Conservation (phyloP, 1,140 invertebrate genomes). For the Drosophila tristis region DNA sequence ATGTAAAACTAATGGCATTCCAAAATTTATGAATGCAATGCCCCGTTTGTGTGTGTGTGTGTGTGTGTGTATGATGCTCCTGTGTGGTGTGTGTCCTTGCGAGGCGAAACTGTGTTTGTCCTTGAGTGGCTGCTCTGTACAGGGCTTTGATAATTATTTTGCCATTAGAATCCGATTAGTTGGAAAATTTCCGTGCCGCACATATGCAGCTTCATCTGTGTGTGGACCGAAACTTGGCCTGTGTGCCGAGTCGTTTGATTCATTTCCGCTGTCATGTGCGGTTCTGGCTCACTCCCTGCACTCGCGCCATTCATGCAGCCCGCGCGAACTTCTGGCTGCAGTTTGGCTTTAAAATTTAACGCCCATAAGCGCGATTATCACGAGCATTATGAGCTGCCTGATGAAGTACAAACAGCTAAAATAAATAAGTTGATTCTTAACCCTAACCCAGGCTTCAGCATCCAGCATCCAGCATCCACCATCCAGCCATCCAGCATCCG, state of each 20-base stretch:
- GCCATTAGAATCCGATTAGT: conserved; percentile 84
- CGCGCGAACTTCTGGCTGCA: conserved; percentile 35
- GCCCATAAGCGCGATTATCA: conserved; percentile 55
- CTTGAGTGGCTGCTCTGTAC: conserved; percentile 59
- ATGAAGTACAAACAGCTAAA: conserved; percentile 74
- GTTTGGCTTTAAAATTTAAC: conserved; percentile 64
- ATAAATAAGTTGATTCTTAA: conserved; percentile 59
- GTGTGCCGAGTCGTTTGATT: conserved; percentile 59
- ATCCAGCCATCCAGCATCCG: conserved; percentile 24
- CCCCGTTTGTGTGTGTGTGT: conserved; percentile 22
- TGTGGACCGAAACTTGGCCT: conserved; percentile 24
- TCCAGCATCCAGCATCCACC: conserved; percentile 1
- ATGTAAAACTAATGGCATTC: conserved; percentile 84
- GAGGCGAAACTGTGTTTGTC: neutral
- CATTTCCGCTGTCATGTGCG: conserved; percentile 66
- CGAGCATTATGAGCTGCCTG: conserved; percentile 71
- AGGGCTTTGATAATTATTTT: conserved; percentile 77
- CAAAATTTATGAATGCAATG: conserved; percentile 79
- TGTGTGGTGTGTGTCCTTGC: conserved; percentile 15
- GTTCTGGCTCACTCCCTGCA: conserved; percentile 20
- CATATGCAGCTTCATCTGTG: conserved; percentile 27
- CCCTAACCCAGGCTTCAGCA: neutral
- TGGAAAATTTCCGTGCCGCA: conserved; percentile 63
- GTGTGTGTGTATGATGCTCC: conserved; percentile 6
- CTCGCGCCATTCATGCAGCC: conserved; percentile 40